Conservation (phyloP, 2,113 vertebrate species). For the Ranitomeya imitator region DNA sequence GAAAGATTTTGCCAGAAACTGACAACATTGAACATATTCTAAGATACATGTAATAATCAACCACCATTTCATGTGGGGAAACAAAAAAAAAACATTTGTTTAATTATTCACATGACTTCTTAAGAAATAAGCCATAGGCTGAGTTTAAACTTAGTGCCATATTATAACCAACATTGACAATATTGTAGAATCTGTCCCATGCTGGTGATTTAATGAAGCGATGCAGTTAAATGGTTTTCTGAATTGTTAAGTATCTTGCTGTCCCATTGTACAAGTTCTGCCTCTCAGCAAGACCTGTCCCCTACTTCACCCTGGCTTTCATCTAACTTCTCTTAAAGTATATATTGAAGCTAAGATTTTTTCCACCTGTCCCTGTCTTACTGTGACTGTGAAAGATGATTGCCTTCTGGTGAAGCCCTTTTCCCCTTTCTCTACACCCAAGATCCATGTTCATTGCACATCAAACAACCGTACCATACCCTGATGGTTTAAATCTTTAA, state of each 20-base stretch:
- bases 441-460: slow-evolving; percentile 94
- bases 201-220: slow-evolving; percentile 76
- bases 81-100: slow-evolving; percentile 71
- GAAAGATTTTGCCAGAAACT: not conserved
- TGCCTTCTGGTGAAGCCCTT: slow-evolving; percentile 91
- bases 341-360: slow-evolving; percentile 80
- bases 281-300: slow-evolving; percentile 90
- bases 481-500: slow-evolving; percentile 99
- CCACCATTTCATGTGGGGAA: slow-evolving; percentile 65
- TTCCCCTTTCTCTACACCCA: slow-evolving; percentile 87
- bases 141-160: slow-evolving; percentile 70
- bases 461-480: slow-evolving; percentile 97
- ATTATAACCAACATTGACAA: slow-evolving; percentile 69
- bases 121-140: slow-evolving; percentile 68
- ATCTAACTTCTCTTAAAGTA: slow-evolving; percentile 91
- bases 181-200: slow-evolving; percentile 62
- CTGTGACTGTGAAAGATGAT: slow-evolving; percentile 90
- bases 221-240: slow-evolving; percentile 73
- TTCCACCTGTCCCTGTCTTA: slow-evolving; percentile 82
- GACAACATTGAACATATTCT: slow-evolving; percentile 17
- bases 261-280: slow-evolving; percentile 75
- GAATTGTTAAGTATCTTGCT: slow-evolving; percentile 71
- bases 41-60: slow-evolving; percentile 64
- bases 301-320: slow-evolving; percentile 88
- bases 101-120: slow-evolving; percentile 68